Percentiles rank a stretch among this genome's conserved stretches.
Evolutionary conservation across 2,797 vertebrate genomes (phyloP).

Genomic region (Danio albolineatus): DNA sequence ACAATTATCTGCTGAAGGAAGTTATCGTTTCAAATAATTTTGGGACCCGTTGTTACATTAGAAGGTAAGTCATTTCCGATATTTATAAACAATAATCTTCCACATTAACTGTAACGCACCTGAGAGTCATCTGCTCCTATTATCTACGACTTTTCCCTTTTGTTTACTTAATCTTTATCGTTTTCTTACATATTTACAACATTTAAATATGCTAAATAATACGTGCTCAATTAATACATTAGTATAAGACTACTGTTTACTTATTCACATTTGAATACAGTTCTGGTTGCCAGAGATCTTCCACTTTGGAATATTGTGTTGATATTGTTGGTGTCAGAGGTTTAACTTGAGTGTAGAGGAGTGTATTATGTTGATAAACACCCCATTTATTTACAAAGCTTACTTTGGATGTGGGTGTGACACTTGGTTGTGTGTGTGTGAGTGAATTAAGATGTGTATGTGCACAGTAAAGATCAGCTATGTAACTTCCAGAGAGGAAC

Average conservation of each 20-base stretch:
- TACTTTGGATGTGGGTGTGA: neutral
- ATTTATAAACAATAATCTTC: neutral
- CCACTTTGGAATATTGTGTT: too few relatives aligned
- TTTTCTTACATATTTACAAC: neutral
- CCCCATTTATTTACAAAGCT: neutral
- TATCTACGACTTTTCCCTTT: neutral
- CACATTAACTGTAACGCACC: neutral
- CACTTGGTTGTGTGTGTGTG: neutral
- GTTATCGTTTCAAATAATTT: neutral
- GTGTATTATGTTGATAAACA: too few relatives aligned
- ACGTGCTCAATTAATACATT: too few relatives aligned
- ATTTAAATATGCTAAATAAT: too few relatives aligned
- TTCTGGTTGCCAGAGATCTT: too few relatives aligned
- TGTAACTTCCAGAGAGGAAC: conserved; percentile 8
- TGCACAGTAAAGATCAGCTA: neutral
- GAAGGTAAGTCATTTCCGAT: conserved; percentile 37
- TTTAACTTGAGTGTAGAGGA: neutral
- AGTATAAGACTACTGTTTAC: too few relatives aligned
- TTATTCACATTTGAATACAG: too few relatives aligned
- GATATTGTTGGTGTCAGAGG: too few relatives aligned
- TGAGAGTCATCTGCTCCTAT: neutral
- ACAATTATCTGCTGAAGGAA: conserved; percentile 11
- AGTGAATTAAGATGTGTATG: neutral
- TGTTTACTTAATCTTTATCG: neutral
- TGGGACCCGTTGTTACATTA: neutral